Conservation (phyloP, 2,888 invertebrate genomes). For the Crioceris asparagi region DNA sequence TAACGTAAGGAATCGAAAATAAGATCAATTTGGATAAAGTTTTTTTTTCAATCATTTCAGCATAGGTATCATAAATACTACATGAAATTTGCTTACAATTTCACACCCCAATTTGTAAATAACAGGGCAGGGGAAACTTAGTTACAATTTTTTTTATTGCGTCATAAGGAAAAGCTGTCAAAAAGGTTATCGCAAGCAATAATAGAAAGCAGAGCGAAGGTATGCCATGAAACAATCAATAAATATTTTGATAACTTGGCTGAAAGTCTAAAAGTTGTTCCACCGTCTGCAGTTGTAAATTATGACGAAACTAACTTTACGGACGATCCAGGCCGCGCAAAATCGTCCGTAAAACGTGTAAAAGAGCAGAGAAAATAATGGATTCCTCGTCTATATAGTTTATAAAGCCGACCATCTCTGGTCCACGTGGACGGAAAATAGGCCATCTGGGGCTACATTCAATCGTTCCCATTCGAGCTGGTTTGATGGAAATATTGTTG, state of each 20-base stretch:
- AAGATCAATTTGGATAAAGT: no score
- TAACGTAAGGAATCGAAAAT: no score
- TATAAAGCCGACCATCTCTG: no score
- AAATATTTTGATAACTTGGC: constrained; percentile 13
- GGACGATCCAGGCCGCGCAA: constrained; percentile 14
- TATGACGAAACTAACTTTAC: constrained; percentile 17
- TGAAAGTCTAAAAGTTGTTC: constrained; percentile 8
- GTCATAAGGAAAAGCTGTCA: constrained; percentile 2
- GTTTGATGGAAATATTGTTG: no score
- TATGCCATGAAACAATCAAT: constrained; percentile 11
- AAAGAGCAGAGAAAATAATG: constrained; percentile 6
- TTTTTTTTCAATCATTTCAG: no score
- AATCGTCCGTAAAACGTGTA: constrained; percentile 9
- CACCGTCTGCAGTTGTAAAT: constrained; percentile 8
- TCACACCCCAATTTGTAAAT: background rate
- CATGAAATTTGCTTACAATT: no score
- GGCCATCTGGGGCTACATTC: no score
- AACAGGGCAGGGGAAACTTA: constrained; percentile 5
- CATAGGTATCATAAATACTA: no score
- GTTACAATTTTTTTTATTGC: constrained; percentile 3
- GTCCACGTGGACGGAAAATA: no score
- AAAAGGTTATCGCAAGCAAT: constrained; percentile 11
- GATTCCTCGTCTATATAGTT: no score
- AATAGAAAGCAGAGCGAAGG: constrained; percentile 16
- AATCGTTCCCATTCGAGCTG: no score